These are phyloP conservation scores for Sebastes schlegelii DNA, from an alignment of 2,113 vertebrate species.

Conservation along the genomic window DNA sequence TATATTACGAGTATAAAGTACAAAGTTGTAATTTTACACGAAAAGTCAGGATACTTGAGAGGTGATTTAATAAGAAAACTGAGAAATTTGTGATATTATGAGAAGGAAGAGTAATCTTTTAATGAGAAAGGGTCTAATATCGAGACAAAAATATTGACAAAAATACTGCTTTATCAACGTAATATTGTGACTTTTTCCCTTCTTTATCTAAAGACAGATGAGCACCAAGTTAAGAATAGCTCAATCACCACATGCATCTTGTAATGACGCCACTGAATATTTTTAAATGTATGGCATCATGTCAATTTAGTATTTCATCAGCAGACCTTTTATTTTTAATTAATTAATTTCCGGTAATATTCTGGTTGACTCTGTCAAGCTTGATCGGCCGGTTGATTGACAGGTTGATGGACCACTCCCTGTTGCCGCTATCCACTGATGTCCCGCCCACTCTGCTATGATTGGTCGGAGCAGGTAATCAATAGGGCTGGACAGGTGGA, in stretches of 20 bases:
- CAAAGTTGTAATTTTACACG: background rate
- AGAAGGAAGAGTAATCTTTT: background rate
- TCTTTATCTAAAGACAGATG: background rate
- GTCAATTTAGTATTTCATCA: background rate
- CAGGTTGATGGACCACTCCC: conserved; percentile 14
- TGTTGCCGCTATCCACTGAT: background rate
- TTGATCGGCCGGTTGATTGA: conserved; percentile 13
- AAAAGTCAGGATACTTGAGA: background rate
- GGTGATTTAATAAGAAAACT: background rate
- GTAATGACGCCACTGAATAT: background rate
- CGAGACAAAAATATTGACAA: background rate
- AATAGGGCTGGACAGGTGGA: background rate
- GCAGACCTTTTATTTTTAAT: conserved; percentile 3
- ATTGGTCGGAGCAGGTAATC: conserved; percentile 34
- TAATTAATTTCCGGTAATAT: background rate
- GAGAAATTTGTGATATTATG: background rate
- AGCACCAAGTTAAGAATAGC: background rate
- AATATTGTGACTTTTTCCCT: background rate
- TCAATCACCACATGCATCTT: background rate
- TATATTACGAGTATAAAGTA: too few relatives aligned
- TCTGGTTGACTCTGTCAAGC: background rate
- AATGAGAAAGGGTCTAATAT: background rate
- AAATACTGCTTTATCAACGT: background rate
- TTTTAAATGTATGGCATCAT: background rate
- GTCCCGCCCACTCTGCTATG: conserved; percentile 24